phyloP scores from a whole-genome alignment of 2,113 vertebrate species.

The Cynoglossus semilaevis region DNA sequence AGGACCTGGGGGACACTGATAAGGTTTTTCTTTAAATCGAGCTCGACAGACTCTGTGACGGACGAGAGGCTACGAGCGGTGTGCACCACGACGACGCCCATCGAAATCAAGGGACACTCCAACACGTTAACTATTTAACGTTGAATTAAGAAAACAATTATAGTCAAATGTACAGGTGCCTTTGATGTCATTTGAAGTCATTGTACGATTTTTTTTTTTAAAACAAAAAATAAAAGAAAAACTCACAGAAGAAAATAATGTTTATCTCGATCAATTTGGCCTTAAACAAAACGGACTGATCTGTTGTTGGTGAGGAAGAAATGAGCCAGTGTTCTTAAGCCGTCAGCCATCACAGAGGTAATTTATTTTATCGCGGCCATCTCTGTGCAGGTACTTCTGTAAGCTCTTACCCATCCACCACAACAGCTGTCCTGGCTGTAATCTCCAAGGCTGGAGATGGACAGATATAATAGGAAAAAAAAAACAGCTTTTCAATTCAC shows the following conservation, averaged over 20 bases:
- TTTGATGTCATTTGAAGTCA: too few species aligned
- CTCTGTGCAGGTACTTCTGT: constrained; percentile 68
- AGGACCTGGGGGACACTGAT: constrained; percentile 73
- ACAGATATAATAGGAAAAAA: constrained; percentile 70
- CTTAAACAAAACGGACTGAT: constrained; percentile 49
- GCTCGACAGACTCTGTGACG: constrained; percentile 55
- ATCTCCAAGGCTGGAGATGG: constrained; percentile 68
- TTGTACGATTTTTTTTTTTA: too few species aligned
- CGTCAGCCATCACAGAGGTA: constrained; percentile 68
- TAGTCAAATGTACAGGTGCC: too few species aligned
- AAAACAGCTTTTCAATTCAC: constrained; percentile 57
- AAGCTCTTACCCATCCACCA: constrained; percentile 71
- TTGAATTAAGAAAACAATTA: too few species aligned
- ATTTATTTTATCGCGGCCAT: constrained; percentile 79
- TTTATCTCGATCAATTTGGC: constrained; percentile 49
- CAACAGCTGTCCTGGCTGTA: constrained; percentile 73
- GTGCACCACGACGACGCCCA: constrained; percentile 22
- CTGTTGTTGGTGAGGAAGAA: constrained; percentile 10
- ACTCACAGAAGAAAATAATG: too few species aligned
- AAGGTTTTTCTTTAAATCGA: constrained; percentile 67
- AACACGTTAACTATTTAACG: too few species aligned
- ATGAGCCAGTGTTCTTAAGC: constrained; percentile 66
- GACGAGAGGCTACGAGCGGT: constrained; percentile 39
- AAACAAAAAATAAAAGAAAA: too few species aligned
- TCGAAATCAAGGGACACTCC: constrained; percentile 29